Evolutionary conservation across 2,797 vertebrate genomes (phyloP).

Genomic region (Urocyon cinereoargenteus): DNA sequence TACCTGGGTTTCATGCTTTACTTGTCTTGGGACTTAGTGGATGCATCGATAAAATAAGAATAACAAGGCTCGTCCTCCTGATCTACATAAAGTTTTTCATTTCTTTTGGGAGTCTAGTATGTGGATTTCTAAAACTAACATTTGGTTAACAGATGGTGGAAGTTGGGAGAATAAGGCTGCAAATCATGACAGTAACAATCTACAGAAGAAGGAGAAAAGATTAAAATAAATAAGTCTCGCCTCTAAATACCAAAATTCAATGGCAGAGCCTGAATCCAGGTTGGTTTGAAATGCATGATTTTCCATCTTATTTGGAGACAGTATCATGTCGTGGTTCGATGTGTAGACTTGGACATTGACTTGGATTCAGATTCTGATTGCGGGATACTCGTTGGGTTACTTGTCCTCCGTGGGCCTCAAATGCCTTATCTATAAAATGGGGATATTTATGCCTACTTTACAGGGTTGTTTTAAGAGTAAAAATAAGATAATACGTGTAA

Average conservation of each 20-base stretch:
- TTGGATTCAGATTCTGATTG: not conserved
- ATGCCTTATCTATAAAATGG: not conserved
- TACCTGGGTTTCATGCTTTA: not conserved
- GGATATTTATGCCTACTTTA: not conserved
- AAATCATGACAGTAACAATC: not conserved
- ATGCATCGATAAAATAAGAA: not conserved
- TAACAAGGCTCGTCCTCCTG: not conserved
- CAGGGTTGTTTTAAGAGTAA: slow-evolving; percentile 13
- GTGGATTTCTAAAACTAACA: not conserved
- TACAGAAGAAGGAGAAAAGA: not conserved
- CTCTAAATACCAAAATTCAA: not conserved
- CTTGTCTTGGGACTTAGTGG: not conserved
- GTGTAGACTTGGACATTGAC: not conserved
- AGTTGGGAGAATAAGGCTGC: not conserved
- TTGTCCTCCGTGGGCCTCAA: not conserved
- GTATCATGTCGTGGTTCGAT: not conserved
- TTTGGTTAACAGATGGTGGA: not conserved
- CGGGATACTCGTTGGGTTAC: not conserved
- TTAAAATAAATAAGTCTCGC: not conserved
- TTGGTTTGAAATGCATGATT: not conserved
- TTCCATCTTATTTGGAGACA: not conserved
- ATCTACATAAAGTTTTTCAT: not conserved
- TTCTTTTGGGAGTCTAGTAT: not conserved
- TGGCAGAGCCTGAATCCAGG: not conserved
- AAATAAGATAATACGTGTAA: not conserved